Conservation (phyloP, 1,140 invertebrate species). For the Bombus picipes region DNA sequence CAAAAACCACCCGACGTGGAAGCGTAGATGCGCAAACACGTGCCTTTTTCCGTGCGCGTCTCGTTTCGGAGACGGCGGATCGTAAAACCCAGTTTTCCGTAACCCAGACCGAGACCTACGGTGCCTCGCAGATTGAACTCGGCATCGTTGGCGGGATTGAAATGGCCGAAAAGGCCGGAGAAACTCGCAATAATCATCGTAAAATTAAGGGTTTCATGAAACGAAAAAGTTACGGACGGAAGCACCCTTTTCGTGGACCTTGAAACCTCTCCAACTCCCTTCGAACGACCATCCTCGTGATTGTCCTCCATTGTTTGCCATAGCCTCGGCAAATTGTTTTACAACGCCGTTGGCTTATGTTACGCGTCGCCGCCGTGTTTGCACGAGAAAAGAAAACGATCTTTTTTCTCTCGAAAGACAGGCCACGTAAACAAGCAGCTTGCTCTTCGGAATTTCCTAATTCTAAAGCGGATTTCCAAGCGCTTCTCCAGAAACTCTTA, state of each 20-base stretch:
- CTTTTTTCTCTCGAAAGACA: not conserved
- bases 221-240: not conserved
- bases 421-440: not conserved
- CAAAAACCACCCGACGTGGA: not conserved
- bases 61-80: not conserved
- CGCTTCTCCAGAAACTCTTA: not conserved
- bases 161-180: constrained; percentile 21
- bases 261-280: not conserved
- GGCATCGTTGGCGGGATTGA: constrained; percentile 57
- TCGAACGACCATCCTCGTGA: constrained; percentile 59
- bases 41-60: not conserved
- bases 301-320: constrained; percentile 73
- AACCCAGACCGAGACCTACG: not conserved
- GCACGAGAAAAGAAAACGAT: constrained; percentile 25
- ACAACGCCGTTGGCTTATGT: constrained; percentile 52
- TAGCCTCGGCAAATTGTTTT: constrained; percentile 70
- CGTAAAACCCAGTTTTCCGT: constrained; percentile 61
- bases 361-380: constrained; percentile 14
- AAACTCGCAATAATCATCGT: constrained; percentile 62
- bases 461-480: constrained; percentile 10
- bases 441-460: no score
- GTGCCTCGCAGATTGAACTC: constrained; percentile 48
- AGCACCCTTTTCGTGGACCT: not conserved
- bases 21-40: not conserved
- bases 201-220: constrained; percentile 66